phyloP scores from a whole-genome alignment of 1,140 invertebrate genomes.

The Panulirus ornatus region DNA sequence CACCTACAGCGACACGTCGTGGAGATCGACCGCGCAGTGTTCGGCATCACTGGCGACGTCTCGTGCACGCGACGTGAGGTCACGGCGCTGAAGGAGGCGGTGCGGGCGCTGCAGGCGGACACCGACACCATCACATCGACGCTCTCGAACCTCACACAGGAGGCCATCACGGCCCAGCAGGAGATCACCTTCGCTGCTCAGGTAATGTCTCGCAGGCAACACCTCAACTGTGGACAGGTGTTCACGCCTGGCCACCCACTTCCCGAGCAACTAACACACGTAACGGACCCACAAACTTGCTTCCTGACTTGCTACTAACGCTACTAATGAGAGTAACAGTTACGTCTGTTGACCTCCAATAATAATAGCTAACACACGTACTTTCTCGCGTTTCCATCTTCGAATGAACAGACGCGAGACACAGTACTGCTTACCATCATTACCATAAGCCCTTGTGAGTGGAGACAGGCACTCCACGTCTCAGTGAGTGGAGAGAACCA shows the following conservation, averaged over 20 bases:
- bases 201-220: conserved; percentile 43
- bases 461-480: too few relatives aligned
- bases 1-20: conserved; percentile 72
- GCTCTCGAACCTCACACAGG: conserved; percentile 60
- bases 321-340: not conserved
- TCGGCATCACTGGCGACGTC: conserved; percentile 66
- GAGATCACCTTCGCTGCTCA: conserved; percentile 51
- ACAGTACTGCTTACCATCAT: too few relatives aligned
- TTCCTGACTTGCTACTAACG: conserved; percentile 40
- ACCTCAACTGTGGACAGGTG: not conserved
- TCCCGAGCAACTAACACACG: conserved; percentile 12
- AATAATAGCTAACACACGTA: too few relatives aligned
- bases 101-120: conserved; percentile 63
- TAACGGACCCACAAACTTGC: not conserved
- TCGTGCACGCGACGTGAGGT: conserved; percentile 54
- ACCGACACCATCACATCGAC: conserved; percentile 65
- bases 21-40: conserved; percentile 68
- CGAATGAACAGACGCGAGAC: too few relatives aligned
- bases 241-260: not conserved
- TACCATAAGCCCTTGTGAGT: too few relatives aligned
- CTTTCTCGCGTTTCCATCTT: too few relatives aligned
- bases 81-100: conserved; percentile 43
- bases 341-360: too few relatives aligned
- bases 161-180: conserved; percentile 66
- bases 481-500: too few relatives aligned